Base-by-base conservation (phyloP, 2,113 vertebrate species). In the Chionis minor region DNA sequence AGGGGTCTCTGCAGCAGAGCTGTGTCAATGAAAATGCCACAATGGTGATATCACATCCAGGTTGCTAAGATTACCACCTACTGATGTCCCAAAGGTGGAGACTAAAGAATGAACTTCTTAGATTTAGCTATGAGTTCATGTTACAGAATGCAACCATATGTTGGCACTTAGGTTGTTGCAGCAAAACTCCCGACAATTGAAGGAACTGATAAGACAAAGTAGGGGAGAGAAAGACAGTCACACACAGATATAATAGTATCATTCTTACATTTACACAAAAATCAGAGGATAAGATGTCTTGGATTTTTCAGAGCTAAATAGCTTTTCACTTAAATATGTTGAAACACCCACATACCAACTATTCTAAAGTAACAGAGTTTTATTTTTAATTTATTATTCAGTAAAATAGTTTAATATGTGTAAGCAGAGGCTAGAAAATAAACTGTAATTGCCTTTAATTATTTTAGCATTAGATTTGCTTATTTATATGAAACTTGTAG, bases 81-180 rank as follows among this genome's bases (percentile, higher is more conserved):
- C 96, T 65, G 91, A 81, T 81, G 79, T 97, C 96, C 93, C 96
- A 90, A 92, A 97, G 93, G 95, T 96, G 70, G 72, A 87, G 80
- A 61, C 81, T 70, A 40, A 92, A 90, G 92, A 92, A 89, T 75
- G 81, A 86, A 86, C 42, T 81, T 85, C 92, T 90, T 30, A 86
- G 94, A 88, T 63, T 92, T 61, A 91, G 38, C 80, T 69, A 71
- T 33, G 90, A 96, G 95, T 96, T 96, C 96, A 92, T 70, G 62
- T 97, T 97, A 97, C 95, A 97, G 96, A 97, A 97, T 93, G 66
- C 82, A 97, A 97, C 95, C 96, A 97, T 96, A 97, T 97, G 96
- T 86, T 88, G 85, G 82, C 72, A 86, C 61, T 93, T 83, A 83
- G 74, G 40, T 12, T 52, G 82, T 63, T 33, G 88, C 86, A 75